Conservation (phyloP, 92 coral and sea anemone species). For the Parazoanthus darwini region DNA sequence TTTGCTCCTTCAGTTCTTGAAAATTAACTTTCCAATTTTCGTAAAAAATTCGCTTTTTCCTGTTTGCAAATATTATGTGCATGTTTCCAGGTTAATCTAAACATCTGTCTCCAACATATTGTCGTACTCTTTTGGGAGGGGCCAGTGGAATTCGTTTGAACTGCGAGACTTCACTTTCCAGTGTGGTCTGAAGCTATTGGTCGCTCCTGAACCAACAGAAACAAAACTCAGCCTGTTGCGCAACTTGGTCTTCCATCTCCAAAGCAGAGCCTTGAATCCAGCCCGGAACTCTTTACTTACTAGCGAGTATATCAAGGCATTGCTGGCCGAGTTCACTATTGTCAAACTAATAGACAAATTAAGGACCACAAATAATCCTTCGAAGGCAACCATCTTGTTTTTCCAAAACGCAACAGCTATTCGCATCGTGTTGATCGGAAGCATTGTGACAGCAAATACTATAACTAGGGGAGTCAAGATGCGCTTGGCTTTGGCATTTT, state of each 20-base stretch:
- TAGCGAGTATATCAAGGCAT: constrained; percentile 29
- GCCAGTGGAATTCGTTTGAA: not conserved
- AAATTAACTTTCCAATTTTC: not conserved
- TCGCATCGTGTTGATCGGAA: constrained; percentile 20
- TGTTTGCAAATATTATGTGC: not conserved
- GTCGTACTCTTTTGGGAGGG: constrained; percentile 20
- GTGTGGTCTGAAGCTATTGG: not conserved
- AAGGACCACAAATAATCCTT: constrained; percentile 7
- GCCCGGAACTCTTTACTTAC: constrained; percentile 29
- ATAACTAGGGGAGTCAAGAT: constrained; percentile 32
- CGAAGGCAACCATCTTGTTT: not conserved
- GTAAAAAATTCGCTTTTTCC: not conserved
- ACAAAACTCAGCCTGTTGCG: not conserved
- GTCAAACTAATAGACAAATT: constrained; percentile 32
- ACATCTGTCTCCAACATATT: constrained; percentile 19
- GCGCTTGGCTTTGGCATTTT: constrained; percentile 31
- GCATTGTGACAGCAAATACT: constrained; percentile 22
- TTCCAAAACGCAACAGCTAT: constrained; percentile 28
- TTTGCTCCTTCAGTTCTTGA: not conserved
- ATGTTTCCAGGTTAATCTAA: not conserved
- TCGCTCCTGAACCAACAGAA: not conserved
- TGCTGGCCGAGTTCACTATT: constrained; percentile 15
- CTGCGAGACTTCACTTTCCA: constrained; percentile 1
- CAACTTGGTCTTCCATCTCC: constrained; percentile 34
- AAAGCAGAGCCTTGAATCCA: constrained; percentile 33